Evolutionary conservation across 2,797 vertebrate species (phyloP), one percentile per base, ranked within the genome.

Genomic region (Morus bassanus): DNA sequence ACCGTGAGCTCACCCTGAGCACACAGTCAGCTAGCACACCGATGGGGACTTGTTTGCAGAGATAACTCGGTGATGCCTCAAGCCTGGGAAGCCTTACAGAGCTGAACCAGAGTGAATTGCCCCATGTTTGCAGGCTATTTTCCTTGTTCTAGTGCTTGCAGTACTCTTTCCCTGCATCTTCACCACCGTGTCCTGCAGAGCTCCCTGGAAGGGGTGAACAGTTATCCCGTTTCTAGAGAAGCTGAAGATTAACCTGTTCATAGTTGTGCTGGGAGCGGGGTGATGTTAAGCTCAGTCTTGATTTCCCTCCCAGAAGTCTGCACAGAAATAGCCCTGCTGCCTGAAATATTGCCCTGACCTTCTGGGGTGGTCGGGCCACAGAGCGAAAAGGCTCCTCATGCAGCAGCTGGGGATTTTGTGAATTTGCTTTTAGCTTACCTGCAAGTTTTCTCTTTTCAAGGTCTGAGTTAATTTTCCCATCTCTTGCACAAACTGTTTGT

Each of bases 1-100:
- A 0, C 41, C 0, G 0, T 37, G 41, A 74, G 54, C 56, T 64
- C 70, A 19, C 16, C 39, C 53, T 46, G 56, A 83, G 67, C 69
- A 14, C 1, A 1, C 7, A 7, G 53, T 24, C 53, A 15, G n/a
- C 19, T 10, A 25, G 10, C 18, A 19, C 2, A 6, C 46, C 1
- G 0, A 43, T 50, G 68, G 54, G 45, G 19, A 17, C n/a, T 54
- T 13, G 43, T 14, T 75, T 2, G 1, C 51, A 45, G 70, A 25
- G 54, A 10, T 25, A 31, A 41, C 6, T 61, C 0, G 0, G 43
- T 41, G 28, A 30, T 61, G 27, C n/a, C 37, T 65, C 7, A 25
- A 37, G 30, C 23, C n/a, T 41, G 9, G 30, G 31, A 46, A 74
- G 21, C 64, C 18, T 60, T 24, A 1, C 0, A 43, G 51, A 51